Evolutionary conservation across 2,113 vertebrate genomes (phyloP), one percentile per base, ranked within the genome.

Genomic region (Muntiacus reevesi): DNA sequence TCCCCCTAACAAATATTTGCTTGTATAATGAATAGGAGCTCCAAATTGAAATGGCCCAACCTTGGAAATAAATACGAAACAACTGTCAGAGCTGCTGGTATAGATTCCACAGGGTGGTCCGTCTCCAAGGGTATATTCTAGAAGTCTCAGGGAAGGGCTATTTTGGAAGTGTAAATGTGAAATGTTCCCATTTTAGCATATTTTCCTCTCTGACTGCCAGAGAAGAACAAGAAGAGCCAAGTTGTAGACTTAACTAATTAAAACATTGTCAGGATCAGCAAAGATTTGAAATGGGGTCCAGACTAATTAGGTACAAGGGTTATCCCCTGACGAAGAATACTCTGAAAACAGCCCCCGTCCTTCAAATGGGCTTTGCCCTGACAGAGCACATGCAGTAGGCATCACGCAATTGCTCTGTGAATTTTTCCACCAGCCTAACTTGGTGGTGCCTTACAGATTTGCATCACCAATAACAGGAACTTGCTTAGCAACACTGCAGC

Each of bases 1-100:
- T 93, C 94, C 96, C 67, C 91, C 97, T 95, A 86, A 95, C 94
- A 96, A 98, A 97, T 94, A 97, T 97, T 97, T 96, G 91, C 95
- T 84, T 94, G 91, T 93, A 76, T 95, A 96, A 98, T 98, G 96
- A 97, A 93, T 87, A 74, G 91, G 83, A 95, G 62, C 30, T 71
- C 91, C 71, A 87, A 91, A 89, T 83, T 97, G 95, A 97, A 97
- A 97, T 81, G 91, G 40, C 50, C 93, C 50, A 89, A 87, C 67
- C 3, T 0, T 81, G 89, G 96, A 87, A 97, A 97, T 87, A 93
- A 98, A 97, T 55, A 93, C 21, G 55, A 96, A 97, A 81, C 94
- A 96, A 95, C 96, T 89, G 95, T 94, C 94, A 74, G 91, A 84
- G 36, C 50, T 59, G 50, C 78, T 57, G 52, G 23, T 78, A 25